These are phyloP conservation scores for Otus sunia DNA, from an alignment of 2,113 vertebrate genomes.

Conservation along the genomic window DNA sequence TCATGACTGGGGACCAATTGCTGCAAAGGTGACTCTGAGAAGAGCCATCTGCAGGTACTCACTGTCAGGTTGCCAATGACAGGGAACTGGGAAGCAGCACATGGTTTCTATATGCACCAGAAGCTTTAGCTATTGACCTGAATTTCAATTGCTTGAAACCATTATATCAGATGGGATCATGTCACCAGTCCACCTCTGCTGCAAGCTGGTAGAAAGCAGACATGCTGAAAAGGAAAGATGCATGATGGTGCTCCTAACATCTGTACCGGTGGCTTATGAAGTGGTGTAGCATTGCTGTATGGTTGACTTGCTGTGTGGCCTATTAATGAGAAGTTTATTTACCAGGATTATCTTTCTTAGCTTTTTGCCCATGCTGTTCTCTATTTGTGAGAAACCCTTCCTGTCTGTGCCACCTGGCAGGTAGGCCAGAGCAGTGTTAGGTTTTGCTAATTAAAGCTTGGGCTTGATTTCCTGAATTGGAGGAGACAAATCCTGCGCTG, in stretches of 20 bases:
- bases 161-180: neutral
- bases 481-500: neutral
- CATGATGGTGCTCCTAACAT: neutral
- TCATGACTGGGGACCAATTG: neutral
- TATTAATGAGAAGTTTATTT: constrained; percentile 24
- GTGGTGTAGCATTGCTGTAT: neutral
- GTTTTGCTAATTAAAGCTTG: neutral
- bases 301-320: neutral
- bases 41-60: neutral
- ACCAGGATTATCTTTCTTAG: neutral
- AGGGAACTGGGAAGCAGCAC: neutral
- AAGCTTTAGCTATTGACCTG: neutral
- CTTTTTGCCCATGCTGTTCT: neutral
- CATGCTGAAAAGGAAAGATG: neutral
- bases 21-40: neutral
- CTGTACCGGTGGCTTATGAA: neutral
- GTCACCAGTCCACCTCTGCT: neutral
- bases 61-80: neutral
- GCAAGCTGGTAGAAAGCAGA: neutral
- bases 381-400: neutral
- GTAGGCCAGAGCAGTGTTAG: neutral
- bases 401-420: neutral
- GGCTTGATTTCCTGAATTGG: neutral
- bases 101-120: neutral
- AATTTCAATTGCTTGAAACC: neutral